These are phyloP conservation scores for Ptilodon capucinus DNA, from an alignment of 2,888 invertebrate species.

Conservation along the genomic window DNA sequence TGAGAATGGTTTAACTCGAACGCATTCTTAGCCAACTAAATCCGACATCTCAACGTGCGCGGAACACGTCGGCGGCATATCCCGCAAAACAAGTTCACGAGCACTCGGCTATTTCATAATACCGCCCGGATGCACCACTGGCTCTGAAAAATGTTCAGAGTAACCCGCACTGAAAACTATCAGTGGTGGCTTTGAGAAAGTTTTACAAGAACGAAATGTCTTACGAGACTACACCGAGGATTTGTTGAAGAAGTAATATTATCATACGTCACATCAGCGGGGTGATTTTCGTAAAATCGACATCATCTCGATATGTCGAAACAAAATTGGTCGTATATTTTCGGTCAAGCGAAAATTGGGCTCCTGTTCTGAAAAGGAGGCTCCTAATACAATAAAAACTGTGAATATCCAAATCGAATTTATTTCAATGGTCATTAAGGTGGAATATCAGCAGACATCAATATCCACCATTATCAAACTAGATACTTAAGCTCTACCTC, in stretches of 20 bases:
- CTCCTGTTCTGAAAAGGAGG: too few relatives aligned
- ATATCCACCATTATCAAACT: too few relatives aligned
- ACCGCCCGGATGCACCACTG: constrained; percentile 15
- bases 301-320: too few relatives aligned
- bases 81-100: constrained; percentile 30
- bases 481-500: too few relatives aligned
- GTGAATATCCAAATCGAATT: too few relatives aligned
- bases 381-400: too few relatives aligned
- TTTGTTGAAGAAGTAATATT: neutral
- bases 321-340: too few relatives aligned
- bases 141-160: constrained; percentile 20
- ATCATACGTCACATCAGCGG: too few relatives aligned
- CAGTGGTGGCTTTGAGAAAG: constrained; percentile 12
- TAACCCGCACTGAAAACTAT: constrained; percentile 3
- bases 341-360: too few relatives aligned
- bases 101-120: constrained; percentile 30
- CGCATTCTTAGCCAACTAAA: constrained; percentile 10
- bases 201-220: neutral
- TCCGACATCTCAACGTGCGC: constrained; percentile 17
- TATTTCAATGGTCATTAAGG: too few relatives aligned
- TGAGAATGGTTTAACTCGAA: neutral
- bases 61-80: constrained; percentile 35
- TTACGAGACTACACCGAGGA: neutral
- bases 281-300: too few relatives aligned
- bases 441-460: too few relatives aligned